A percentile compares a stretch with the other conserved stretches of the same genome.
These are phyloP conservation scores for Myiotriccus ornatus DNA, from an alignment of 2,797 vertebrate genomes.

Conservation along the genomic window DNA sequence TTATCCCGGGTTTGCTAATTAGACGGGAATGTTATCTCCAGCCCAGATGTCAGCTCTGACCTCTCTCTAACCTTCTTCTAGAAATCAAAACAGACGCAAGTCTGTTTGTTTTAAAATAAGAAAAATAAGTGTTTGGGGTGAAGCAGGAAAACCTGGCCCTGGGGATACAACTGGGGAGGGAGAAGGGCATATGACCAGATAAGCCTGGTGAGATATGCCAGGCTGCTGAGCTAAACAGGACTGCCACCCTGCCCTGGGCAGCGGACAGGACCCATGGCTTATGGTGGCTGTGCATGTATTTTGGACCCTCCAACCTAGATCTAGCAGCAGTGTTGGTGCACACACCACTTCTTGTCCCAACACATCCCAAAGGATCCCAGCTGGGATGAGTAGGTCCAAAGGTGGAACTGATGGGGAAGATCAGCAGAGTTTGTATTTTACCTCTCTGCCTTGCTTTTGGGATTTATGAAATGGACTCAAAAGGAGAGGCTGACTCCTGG, in stretches of 20 bases:
- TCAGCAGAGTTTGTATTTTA: background rate
- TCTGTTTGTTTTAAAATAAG: constrained; percentile 46
- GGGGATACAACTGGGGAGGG: background rate
- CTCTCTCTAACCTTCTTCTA: constrained; percentile 53
- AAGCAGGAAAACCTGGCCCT: constrained; percentile 3
- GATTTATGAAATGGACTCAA: background rate
- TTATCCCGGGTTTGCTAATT: constrained; percentile 64
- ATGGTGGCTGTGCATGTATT: background rate
- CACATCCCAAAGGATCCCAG: background rate
- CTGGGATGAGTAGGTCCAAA: background rate
- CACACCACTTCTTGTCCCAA: background rate
- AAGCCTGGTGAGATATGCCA: background rate
- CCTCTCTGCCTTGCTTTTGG: background rate
- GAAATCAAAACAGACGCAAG: constrained; percentile 39
- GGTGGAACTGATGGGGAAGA: background rate
- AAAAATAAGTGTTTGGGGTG: constrained; percentile 16
- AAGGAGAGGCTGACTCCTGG: background rate
- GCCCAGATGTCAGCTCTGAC: constrained; percentile 68
- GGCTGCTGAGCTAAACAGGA: background rate
- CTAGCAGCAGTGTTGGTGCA: background rate
- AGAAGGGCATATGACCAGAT: background rate
- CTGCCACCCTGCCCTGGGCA: background rate
- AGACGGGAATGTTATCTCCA: constrained; percentile 67
- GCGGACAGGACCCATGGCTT: background rate
- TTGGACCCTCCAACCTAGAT: background rate